A percentile compares a stretch with the other conserved stretches of the same genome.
phyloP scores from a whole-genome alignment of 2,888 invertebrate species.

The Lasioglossum pauxillum region DNA sequence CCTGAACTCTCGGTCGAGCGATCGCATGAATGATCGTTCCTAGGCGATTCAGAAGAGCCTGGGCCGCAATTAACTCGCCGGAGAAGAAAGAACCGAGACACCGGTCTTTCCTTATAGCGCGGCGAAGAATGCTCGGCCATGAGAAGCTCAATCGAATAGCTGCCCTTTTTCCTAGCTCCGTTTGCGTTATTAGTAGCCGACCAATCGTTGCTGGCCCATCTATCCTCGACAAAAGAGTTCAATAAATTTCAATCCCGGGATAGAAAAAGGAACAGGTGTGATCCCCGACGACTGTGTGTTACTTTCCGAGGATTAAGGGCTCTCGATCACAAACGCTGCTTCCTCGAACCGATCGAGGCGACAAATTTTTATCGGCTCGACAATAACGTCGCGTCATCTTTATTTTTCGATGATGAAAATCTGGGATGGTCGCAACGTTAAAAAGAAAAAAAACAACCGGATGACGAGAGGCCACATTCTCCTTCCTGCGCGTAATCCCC shows the following conservation, averaged over 20 bases:
- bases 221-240: not conserved
- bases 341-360: not conserved
- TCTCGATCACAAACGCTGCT: not conserved
- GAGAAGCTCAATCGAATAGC: constrained; percentile 35
- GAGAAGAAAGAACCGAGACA: constrained; percentile 43
- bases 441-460: not conserved
- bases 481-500: constrained; percentile 32
- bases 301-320: not conserved
- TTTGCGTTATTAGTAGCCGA: constrained; percentile 3
- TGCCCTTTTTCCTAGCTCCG: constrained; percentile 12
- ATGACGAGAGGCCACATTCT: constrained; percentile 36
- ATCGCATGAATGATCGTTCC: constrained; percentile 47
- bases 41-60: constrained; percentile 47
- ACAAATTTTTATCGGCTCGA: constrained; percentile 3
- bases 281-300: not conserved
- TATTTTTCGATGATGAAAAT: constrained; percentile 23
- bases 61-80: constrained; percentile 48
- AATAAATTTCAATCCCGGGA: not conserved
- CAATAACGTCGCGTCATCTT: constrained; percentile 33
- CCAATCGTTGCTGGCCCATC: not conserved
- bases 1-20: constrained; percentile 26
- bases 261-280: not conserved
- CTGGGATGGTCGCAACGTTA: not conserved
- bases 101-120: constrained; percentile 49
- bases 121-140: constrained; percentile 10